phyloP scores from a whole-genome alignment of 2,888 invertebrate genomes.

The Bimastos eiseni region DNA sequence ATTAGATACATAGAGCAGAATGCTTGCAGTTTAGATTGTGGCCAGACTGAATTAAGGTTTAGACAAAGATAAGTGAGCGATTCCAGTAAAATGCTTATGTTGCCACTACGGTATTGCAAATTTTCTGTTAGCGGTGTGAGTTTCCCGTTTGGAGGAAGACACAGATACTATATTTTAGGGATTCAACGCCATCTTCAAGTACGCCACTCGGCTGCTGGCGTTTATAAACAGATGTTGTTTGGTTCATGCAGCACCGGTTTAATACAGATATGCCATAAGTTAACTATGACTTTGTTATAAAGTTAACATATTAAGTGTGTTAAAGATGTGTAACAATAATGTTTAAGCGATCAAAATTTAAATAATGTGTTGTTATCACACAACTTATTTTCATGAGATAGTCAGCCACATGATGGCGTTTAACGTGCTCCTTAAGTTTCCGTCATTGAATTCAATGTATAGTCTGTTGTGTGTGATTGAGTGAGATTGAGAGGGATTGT shows the following conservation, averaged over 20 bases:
- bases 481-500: slow-evolving; percentile 13
- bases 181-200: background rate
- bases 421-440: background rate
- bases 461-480: slow-evolving; percentile 7
- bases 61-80: background rate
- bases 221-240: too few relatives aligned
- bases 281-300: background rate
- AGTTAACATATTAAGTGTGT: background rate
- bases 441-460: background rate
- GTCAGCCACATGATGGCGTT: slow-evolving; percentile 1
- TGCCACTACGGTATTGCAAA: background rate
- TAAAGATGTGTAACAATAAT: background rate
- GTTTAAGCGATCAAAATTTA: background rate
- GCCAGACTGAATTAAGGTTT: background rate
- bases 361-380: background rate
- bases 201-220: background rate
- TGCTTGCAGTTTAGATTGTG: background rate
- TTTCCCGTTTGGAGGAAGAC: background rate
- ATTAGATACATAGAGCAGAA: background rate
- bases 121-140: background rate
- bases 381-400: background rate
- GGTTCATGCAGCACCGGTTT: background rate
- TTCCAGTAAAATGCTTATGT: background rate
- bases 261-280: background rate
- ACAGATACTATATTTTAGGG: background rate